A percentile compares a stretch with the other conserved stretches of the same genome.
Evolutionary conservation across 1,140 invertebrate genomes (phyloP).

Genomic region (Tetramorium simillimum): DNA sequence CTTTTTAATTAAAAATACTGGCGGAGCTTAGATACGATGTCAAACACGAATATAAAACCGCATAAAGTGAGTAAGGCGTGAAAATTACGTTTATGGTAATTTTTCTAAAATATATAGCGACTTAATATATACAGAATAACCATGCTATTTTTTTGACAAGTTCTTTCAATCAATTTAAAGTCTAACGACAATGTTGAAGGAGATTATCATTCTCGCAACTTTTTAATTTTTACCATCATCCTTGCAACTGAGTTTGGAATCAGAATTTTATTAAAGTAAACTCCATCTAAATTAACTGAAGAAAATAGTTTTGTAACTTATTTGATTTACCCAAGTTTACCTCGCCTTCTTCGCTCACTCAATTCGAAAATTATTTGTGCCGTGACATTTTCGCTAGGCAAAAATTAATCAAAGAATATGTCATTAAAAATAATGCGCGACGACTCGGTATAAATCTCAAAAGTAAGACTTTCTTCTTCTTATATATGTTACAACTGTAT

Average conservation of each 20-base stretch:
- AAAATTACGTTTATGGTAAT: background rate
- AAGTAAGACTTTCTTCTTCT: background rate
- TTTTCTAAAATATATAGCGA: background rate
- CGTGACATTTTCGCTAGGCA: background rate
- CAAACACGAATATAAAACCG: background rate
- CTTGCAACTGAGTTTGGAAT: background rate
- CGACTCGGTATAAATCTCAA: background rate
- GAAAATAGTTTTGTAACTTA: background rate
- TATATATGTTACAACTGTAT: background rate
- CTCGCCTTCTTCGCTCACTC: background rate
- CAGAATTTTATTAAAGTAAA: background rate
- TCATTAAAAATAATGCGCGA: background rate
- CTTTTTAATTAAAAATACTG: slow-evolving; percentile 72
- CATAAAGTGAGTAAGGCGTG: background rate
- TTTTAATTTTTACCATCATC: background rate
- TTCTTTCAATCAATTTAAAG: background rate
- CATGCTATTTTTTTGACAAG: background rate
- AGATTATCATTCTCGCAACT: background rate
- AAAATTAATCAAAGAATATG: background rate
- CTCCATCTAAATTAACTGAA: background rate
- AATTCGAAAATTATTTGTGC: background rate
- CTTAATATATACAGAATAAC: background rate
- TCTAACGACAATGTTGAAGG: background rate
- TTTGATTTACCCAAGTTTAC: background rate
- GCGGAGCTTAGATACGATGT: slow-evolving; percentile 1